These are phyloP conservation scores for Hypercompe scribonia DNA, from an alignment of 2,888 invertebrate species.

Conservation along the genomic window DNA sequence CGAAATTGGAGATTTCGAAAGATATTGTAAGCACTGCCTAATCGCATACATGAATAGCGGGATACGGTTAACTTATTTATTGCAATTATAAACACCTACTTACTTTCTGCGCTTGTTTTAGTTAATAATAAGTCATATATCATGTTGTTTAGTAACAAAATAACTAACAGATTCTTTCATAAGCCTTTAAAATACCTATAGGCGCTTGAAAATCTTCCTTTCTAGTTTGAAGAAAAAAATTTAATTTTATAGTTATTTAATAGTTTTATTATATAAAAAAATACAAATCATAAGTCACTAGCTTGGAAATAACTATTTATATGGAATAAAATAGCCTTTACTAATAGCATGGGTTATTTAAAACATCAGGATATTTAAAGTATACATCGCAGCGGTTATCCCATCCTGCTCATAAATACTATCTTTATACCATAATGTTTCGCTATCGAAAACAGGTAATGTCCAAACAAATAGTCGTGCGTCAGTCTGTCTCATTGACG, in stretches of 20 bases:
- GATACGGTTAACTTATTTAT: too few relatives aligned
- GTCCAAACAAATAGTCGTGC: conserved; percentile 47
- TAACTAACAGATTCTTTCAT: not conserved
- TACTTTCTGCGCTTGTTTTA: not conserved
- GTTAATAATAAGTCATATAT: not conserved
- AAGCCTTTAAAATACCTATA: too few relatives aligned
- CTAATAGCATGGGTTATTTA: not conserved
- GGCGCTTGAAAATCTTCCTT: not conserved
- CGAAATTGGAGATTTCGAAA: too few relatives aligned
- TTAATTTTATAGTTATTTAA: not conserved
- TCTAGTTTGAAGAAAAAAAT: not conserved
- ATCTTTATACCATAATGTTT: conserved; percentile 42
- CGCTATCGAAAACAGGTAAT: conserved; percentile 42
- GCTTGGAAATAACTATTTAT: too few relatives aligned
- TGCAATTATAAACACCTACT: too few relatives aligned
- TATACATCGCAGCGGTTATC: conserved; percentile 16
- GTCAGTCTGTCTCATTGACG: conserved; percentile 57
- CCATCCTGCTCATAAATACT: conserved; percentile 36
- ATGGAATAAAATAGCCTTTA: not conserved
- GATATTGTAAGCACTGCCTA: too few relatives aligned
- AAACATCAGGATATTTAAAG: not conserved
- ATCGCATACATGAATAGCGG: too few relatives aligned
- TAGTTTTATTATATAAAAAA: not conserved
- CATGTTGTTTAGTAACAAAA: not conserved
- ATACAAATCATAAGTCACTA: not conserved